Evolutionary conservation across 2,888 invertebrate species (phyloP).

Genomic region (Athalia rosae): DNA sequence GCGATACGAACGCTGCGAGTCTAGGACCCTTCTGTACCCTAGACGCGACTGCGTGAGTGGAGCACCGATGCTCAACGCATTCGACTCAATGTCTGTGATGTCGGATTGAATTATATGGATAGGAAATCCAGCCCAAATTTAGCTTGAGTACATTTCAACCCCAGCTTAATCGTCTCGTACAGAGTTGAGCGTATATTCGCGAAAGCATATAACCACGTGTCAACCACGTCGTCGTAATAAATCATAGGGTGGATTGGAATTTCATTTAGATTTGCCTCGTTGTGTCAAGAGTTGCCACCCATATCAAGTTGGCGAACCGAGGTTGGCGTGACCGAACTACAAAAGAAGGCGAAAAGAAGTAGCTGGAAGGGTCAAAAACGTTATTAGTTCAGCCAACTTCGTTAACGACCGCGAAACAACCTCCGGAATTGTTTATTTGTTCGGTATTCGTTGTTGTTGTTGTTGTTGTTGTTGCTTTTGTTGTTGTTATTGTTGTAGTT

Average conservation of each 20-base stretch:
- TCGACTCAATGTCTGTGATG: no score
- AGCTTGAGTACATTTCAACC: no score
- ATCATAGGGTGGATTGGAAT: slow-evolving; percentile 21
- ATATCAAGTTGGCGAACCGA: background rate
- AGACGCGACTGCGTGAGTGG: no score
- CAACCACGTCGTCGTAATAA: background rate
- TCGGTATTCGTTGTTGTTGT: slow-evolving; percentile 22
- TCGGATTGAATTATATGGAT: no score
- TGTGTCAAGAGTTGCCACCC: background rate
- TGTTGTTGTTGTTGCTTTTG: slow-evolving; percentile 24
- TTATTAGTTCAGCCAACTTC: slow-evolving; percentile 34
- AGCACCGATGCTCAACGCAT: no score
- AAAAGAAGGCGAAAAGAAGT: slow-evolving; percentile 7
- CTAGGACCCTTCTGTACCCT: no score
- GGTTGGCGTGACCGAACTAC: slow-evolving; percentile 28
- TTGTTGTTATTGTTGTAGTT: slow-evolving; percentile 27
- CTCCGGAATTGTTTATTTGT: slow-evolving; percentile 27
- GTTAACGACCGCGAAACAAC: slow-evolving; percentile 33
- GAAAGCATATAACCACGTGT: background rate
- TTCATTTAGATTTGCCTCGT: slow-evolving; percentile 19
- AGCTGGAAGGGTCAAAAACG: slow-evolving; percentile 9
- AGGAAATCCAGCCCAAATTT: no score
- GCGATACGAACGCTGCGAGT: no score
- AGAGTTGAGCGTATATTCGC: no score
- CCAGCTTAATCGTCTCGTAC: no score